Conservation (phyloP, 1,140 invertebrate genomes). For the Drosophila suzukii region DNA sequence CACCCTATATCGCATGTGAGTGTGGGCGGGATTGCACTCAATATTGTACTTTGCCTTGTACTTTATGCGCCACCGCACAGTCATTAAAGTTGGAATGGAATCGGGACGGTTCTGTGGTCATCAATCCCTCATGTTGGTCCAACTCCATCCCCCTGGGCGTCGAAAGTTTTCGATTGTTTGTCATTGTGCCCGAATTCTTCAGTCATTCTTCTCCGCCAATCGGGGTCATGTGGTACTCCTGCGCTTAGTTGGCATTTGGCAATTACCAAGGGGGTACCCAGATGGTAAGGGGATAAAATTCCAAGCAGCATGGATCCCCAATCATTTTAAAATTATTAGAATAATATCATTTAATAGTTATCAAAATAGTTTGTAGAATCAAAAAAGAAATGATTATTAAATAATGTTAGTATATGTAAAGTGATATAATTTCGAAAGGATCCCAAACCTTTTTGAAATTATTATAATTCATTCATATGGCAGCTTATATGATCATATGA, state of each 20-base stretch:
- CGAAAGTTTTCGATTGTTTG: constrained; percentile 63
- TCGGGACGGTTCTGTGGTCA: constrained; percentile 36
- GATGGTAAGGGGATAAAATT: constrained; percentile 7
- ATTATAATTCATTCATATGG: no score
- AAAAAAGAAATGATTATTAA: no score
- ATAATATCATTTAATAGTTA: no score
- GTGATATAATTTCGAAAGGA: no score
- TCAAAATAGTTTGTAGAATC: no score
- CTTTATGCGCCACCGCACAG: constrained; percentile 72
- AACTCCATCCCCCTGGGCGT: neutral
- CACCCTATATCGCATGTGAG: constrained; percentile 13
- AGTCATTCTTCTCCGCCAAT: neutral
- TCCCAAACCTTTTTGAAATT: no score
- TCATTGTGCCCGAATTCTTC: constrained; percentile 37
- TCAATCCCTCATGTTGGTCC: constrained; percentile 10
- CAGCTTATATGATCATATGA: no score
- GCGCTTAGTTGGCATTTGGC: constrained; percentile 39
- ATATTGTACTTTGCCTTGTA: constrained; percentile 74
- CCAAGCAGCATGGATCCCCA: no score
- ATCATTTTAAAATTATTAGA: no score
- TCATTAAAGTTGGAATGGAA: constrained; percentile 74
- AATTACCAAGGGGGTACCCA: constrained; percentile 50
- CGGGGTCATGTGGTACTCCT: constrained; percentile 27
- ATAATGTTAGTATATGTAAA: no score
- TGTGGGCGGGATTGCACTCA: constrained; percentile 44